Percentiles rank a stretch among this genome's conserved stretches.
Conservation (phyloP, 1,140 invertebrate species). For the Akabosia matsudoensis region DNA sequence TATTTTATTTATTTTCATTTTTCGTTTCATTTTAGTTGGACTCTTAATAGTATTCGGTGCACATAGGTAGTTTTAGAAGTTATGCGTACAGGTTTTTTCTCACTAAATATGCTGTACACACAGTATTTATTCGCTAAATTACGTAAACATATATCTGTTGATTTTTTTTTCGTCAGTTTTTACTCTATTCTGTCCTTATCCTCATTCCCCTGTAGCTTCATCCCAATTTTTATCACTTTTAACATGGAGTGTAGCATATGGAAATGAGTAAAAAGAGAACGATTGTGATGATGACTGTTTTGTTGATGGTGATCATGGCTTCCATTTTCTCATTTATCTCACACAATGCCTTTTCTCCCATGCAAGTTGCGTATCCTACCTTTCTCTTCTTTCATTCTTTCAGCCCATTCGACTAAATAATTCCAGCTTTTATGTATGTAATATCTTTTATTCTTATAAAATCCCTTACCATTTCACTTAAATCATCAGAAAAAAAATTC, state of each 20-base stretch:
- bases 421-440: slow-evolving; percentile 9
- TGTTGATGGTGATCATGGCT: not conserved
- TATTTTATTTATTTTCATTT: not conserved
- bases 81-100: too few species aligned
- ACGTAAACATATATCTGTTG: too few species aligned
- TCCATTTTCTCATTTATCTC: not conserved
- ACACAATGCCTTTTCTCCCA: not conserved
- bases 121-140: too few species aligned
- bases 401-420: slow-evolving; percentile 2
- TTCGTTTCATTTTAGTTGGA: not conserved
- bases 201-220: too few species aligned
- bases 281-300: not conserved
- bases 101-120: too few species aligned
- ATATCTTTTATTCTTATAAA: slow-evolving; percentile 21
- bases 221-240: too few species aligned
- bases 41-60: not conserved
- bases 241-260: too few species aligned
- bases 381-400: not conserved
- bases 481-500: slow-evolving; percentile 15
- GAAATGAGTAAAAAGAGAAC: too few species aligned
- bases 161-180: too few species aligned
- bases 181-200: too few species aligned
- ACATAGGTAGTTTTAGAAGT: not conserved
- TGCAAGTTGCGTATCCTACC: not conserved
- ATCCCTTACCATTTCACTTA: slow-evolving; percentile 13